Base-by-base conservation (phyloP, 1,140 invertebrate genomes). In the Nephila pilipes region DNA sequence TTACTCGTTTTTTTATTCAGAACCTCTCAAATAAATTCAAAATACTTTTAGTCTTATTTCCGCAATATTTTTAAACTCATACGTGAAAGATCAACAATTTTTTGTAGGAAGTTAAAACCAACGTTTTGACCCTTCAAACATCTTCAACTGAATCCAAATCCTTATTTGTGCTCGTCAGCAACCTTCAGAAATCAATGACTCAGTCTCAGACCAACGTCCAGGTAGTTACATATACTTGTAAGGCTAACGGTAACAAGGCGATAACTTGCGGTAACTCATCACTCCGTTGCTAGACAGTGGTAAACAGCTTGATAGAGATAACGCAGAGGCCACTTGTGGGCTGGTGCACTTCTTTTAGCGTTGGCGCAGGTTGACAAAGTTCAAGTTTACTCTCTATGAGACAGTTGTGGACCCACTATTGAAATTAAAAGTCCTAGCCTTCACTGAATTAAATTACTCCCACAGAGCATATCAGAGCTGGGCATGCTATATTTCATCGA, bases 351-450 rank as follows among this genome's bases (percentile, higher is more conserved):
- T 65, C 22, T 29, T 58, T 75, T 29, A 8, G 83, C 83, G 83
- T 85, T 85, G 83, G 83, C 57, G 83, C n/a, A 60, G 83, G 83
- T 85, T 85, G 83, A 36, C 25, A 58, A 60, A 29, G 83, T 85
- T 85, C 83, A 85, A 85, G 83, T 58, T 36, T 55, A 54, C 80
- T 14, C 10, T n/a, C 22, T 20, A 54, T 54, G 12, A n/a, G 8
- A 36, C 20, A 20, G 20, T 46, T 14, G 38, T n/a, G 46, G 69
- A 32, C 69, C 18, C 16, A 20, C 46, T 2, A 81, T 20, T 1
- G 29, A 25, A 46, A 32, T 25, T 25, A 75, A 75, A 54, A 81
- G 38, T 25, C 10, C 20, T 75, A 18, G 25, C 63, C 10, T 29
- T 25, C 8, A 25, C n/a, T 65, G 63, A n/a, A 75, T 75, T 32